A percentile compares a stretch with the other conserved stretches of the same genome.
Conservation (phyloP, 2,888 invertebrate genomes). For the Rhingia campestris region DNA sequence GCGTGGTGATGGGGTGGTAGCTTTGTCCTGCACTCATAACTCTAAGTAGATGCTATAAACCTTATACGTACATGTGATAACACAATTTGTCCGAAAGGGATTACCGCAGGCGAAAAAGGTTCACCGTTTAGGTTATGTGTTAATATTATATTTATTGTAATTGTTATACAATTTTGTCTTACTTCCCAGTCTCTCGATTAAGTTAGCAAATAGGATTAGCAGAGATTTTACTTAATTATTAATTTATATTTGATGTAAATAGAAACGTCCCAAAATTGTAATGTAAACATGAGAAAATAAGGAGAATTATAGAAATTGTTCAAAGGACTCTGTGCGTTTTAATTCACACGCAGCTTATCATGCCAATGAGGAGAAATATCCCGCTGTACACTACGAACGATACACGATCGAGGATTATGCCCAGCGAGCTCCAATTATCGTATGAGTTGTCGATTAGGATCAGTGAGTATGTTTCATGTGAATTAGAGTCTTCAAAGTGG, state of each 20-base stretch:
- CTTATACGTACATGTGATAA: conserved; percentile 62
- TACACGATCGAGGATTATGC: conserved; percentile 74
- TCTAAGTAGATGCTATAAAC: conserved; percentile 70
- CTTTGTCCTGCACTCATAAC: conserved; percentile 60
- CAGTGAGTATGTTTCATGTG: conserved; percentile 75
- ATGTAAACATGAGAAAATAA: conserved; percentile 37
- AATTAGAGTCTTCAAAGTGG: conserved; percentile 75
- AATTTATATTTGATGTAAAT: conserved; percentile 71
- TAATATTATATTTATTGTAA: conserved; percentile 59
- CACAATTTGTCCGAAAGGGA: conserved; percentile 71
- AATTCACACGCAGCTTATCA: conserved; percentile 31
- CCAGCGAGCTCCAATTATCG: conserved; percentile 76
- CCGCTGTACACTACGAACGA: conserved; percentile 66
- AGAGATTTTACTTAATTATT: conserved; percentile 60
- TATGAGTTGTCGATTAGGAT: conserved; percentile 66
- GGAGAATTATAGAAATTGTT: conserved; percentile 58
- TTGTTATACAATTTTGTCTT: conserved; percentile 70
- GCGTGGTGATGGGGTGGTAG: conserved; percentile 13
- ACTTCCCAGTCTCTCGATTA: conserved; percentile 47
- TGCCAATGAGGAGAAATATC: conserved; percentile 48
- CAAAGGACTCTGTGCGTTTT: conserved; percentile 33
- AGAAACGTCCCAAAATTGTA: conserved; percentile 35
- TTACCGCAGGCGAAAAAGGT: conserved; percentile 41
- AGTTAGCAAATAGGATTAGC: conserved; percentile 54
- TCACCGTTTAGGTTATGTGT: conserved; percentile 52